phyloP scores from a whole-genome alignment of 2,888 invertebrate species.

The Pyrrhosoma nymphula region DNA sequence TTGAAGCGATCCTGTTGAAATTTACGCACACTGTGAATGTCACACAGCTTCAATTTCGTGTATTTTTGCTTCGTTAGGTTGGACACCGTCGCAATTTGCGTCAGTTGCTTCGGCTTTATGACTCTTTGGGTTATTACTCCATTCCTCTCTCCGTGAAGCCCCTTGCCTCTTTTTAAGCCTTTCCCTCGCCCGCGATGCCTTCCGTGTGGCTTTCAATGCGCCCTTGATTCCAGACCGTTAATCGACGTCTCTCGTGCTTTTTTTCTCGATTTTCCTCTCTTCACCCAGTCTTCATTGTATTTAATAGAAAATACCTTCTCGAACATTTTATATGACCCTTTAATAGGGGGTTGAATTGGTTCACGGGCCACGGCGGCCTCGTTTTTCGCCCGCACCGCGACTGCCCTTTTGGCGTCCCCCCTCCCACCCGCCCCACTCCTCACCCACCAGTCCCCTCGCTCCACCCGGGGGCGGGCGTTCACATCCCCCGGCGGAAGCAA shows the following conservation, averaged over 20 bases:
- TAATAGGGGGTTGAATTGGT: background rate
- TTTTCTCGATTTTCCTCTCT: background rate
- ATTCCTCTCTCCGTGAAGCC: background rate
- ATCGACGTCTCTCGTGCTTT: background rate
- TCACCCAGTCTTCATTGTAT: background rate
- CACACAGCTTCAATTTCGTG: background rate
- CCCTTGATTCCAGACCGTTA: background rate
- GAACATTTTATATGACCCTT: background rate
- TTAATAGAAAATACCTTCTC: background rate
- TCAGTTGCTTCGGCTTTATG: background rate
- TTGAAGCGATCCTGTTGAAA: background rate
- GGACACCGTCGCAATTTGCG: background rate
- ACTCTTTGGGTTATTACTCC: background rate
- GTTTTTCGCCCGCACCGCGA: background rate
- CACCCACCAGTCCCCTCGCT: background rate
- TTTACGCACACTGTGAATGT: background rate
- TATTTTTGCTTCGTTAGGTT: background rate
- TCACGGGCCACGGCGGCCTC: background rate
- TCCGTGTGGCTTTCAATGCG: background rate
- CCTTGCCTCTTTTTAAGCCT: background rate
- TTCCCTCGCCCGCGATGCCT: background rate
- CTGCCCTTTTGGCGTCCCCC: background rate
- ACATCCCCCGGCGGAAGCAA: constrained; percentile 23
- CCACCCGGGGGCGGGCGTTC: background rate
- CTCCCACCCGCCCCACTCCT: background rate